Base-by-base conservation (phyloP, 2,113 vertebrate genomes). In the Oriolus oriolus region DNA sequence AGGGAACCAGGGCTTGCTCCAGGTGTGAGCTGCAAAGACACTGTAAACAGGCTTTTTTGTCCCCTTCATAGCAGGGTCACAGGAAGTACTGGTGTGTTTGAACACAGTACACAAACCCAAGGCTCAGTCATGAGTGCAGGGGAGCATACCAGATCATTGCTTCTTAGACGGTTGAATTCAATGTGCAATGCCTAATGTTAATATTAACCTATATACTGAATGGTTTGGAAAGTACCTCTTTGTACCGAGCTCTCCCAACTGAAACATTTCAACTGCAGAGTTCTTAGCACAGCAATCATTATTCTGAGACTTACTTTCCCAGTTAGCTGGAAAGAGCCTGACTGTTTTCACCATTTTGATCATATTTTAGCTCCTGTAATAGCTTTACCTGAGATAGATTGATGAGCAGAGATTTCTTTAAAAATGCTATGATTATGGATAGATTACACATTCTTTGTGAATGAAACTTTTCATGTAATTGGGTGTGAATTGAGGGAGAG, bases 141-240 rank as follows among this genome's bases (percentile, higher is more conserved):
- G 66, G 60, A 86, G 64, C 79, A 57, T 33, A 89, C 31, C 44
- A 88, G 33, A 76, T 13, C 70, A 24, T 12, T 70, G 35, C 54
- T 90, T 84, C 75, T 59, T 21, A 64, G 71, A 9, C 16, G 27
- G 28, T 24, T 85, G 70, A 59, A 42, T 85, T 87, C 84, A 91
- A 92, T 56, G 47, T 78, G 63, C 85, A 89, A 30, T 78, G 56
- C 52, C 71, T 71, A 53, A 84, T 92, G 95, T 90, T 97, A 90
- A 91, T 92, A 95, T 90, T 96, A 94, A 94, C 86, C 83, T 87
- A 74, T 84, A 78, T 75, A 89, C 79, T 61, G 89, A 87, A 82
- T 87, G 53, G 44, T 78, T 95, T 87, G 83, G 93, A 75, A 93
- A 81, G 79, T 33, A 93, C 37, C 47, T 93, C 37, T 89, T 89